These are phyloP conservation scores for Arremon aurantiirostris DNA, from an alignment of 2,797 vertebrate genomes.

Conservation along the genomic window DNA sequence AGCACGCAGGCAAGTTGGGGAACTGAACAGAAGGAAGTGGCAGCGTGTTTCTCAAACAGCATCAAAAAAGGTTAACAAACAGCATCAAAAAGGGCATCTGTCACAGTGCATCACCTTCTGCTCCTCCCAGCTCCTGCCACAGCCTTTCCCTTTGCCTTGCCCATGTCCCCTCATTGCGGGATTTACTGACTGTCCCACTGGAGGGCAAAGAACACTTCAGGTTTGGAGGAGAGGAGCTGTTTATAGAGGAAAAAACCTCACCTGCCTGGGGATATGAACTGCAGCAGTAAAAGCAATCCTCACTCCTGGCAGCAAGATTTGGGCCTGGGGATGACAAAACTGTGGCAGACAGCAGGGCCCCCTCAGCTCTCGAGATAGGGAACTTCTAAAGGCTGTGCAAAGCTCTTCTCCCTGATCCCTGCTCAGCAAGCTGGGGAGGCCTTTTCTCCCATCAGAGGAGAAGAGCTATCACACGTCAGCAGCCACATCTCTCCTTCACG, in stretches of 20 bases:
- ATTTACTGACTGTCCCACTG: conserved; percentile 7
- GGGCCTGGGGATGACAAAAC: background rate
- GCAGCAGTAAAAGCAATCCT: background rate
- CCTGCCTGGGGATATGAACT: background rate
- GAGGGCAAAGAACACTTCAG: conserved; percentile 15
- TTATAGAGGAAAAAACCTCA: background rate
- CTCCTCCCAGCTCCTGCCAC: conserved; percentile 36
- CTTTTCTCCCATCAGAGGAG: background rate
- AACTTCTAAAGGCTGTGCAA: background rate
- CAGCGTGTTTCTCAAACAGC: conserved; percentile 61
- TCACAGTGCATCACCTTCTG: conserved; percentile 62
- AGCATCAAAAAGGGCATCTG: conserved; percentile 67
- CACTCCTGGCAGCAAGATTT: background rate
- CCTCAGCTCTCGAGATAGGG: background rate
- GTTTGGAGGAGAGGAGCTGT: background rate
- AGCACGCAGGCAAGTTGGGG: background rate
- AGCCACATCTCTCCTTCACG: background rate
- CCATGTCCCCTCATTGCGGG: conserved; percentile 33
- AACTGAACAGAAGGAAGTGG: conserved; percentile 27
- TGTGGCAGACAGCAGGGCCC: background rate
- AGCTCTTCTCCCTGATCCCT: background rate
- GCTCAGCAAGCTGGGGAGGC: background rate
- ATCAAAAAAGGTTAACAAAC: conserved; percentile 67
- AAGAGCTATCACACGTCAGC: background rate
- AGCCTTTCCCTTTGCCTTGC: conserved; percentile 34